Evolutionary conservation across 2,797 vertebrate species (phyloP).

Genomic region (Rhinichthys osculus): DNA sequence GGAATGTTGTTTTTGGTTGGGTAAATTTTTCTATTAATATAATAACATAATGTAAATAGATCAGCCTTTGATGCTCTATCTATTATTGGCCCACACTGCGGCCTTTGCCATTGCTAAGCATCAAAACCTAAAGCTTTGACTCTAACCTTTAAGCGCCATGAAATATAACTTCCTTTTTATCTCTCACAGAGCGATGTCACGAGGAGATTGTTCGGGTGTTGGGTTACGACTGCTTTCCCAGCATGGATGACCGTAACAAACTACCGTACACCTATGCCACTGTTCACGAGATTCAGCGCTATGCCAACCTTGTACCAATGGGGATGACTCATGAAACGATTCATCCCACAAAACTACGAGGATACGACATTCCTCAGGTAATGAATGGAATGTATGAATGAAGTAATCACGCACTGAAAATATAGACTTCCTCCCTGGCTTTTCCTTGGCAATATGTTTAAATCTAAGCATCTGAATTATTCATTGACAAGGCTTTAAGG

Average conservation of each 20-base stretch:
- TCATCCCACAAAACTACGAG: conserved; percentile 42
- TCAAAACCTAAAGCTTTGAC: not conserved
- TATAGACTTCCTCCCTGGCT: not conserved
- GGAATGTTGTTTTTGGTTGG: too few species aligned
- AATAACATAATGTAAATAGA: too few species aligned
- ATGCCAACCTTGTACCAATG: conserved; percentile 44
- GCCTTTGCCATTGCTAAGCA: not conserved
- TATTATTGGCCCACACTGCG: not conserved
- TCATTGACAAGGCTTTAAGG: not conserved
- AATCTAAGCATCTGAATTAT: not conserved
- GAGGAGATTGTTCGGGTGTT: conserved; percentile 54
- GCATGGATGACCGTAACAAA: conserved; percentile 44
- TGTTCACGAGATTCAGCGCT: conserved; percentile 59
- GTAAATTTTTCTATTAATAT: too few species aligned
- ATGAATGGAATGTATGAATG: not conserved
- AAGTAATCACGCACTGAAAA: not conserved
- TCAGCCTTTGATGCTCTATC: not conserved
- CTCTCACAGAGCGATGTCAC: conserved; percentile 51
- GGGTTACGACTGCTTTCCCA: conserved; percentile 53
- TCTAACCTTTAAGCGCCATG: not conserved
- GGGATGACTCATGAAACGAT: conserved; percentile 38
- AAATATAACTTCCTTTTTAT: not conserved
- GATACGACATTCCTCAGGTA: conserved; percentile 56
- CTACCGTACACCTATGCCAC: conserved; percentile 49
- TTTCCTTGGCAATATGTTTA: not conserved